Percentiles rank a stretch among this genome's conserved stretches.
phyloP scores from a whole-genome alignment of 92 coral and sea anemone species.

The Zoanthus solanderi region DNA sequence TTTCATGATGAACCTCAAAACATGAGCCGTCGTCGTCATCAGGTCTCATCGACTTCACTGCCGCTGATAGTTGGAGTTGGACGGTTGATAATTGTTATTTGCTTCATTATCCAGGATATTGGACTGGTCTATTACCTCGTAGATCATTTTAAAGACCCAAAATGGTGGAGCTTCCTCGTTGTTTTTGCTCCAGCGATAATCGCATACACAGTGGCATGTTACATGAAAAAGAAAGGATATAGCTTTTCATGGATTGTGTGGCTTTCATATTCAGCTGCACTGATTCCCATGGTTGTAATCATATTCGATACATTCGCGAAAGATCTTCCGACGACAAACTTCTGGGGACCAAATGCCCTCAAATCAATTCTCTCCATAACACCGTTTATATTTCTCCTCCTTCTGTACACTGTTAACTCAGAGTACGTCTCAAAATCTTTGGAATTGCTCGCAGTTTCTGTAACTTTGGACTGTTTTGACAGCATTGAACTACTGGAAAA shows the following conservation, averaged over 20 bases:
- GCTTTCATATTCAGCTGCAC: conserved; percentile 25
- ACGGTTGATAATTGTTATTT: conserved; percentile 27
- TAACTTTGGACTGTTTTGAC: conserved; percentile 38
- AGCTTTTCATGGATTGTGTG: conserved; percentile 46
- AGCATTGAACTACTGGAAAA: conserved; percentile 42
- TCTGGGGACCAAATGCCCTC: conserved; percentile 43
- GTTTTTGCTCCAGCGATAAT: conserved; percentile 2
- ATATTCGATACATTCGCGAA: conserved; percentile 42
- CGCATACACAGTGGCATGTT: conserved; percentile 16
- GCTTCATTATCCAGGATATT: conserved; percentile 1
- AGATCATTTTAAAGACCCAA: conserved; percentile 1
- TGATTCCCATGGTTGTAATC: conserved; percentile 23
- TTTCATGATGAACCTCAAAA: too few species aligned
- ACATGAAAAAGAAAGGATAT: conserved; percentile 27
- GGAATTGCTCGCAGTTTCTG: conserved; percentile 41
- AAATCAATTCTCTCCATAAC: conserved; percentile 38
- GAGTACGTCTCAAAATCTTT: conserved; percentile 31
- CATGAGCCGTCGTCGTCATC: not conserved
- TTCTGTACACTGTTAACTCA: conserved; percentile 44
- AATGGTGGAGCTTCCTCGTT: conserved; percentile 14
- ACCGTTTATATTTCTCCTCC: conserved; percentile 37
- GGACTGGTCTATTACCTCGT: conserved; percentile 41
- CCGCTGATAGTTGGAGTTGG: conserved; percentile 31
- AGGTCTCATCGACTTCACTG: not conserved
- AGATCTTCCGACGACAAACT: conserved; percentile 32